Evolutionary conservation across 2,888 invertebrate genomes (phyloP).

Genomic region (Lutraria lutraria): DNA sequence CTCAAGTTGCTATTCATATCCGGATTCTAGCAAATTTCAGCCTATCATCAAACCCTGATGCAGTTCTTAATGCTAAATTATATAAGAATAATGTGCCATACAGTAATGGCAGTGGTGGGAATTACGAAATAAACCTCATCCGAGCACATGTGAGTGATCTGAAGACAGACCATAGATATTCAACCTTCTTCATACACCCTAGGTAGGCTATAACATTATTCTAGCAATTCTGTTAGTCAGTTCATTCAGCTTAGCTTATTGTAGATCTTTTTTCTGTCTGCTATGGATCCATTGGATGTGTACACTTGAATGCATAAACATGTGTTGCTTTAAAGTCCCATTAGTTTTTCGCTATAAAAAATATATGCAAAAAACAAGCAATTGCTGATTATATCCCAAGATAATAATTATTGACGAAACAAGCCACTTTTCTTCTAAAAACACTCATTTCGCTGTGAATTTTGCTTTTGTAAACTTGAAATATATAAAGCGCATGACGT

Average conservation of each 20-base stretch:
- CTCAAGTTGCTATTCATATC: constrained; percentile 66
- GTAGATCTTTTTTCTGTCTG: background rate
- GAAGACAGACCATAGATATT: constrained; percentile 71
- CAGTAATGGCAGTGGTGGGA: constrained; percentile 47
- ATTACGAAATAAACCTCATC: constrained; percentile 11
- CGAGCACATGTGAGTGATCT: constrained; percentile 41
- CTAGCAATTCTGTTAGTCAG: too few species aligned
- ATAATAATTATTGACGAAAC: too few species aligned
- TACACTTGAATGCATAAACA: background rate
- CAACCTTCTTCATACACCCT: constrained; percentile 74
- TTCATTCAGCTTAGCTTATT: background rate
- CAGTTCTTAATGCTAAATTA: constrained; percentile 33
- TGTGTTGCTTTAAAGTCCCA: too few species aligned
- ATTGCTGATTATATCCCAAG: too few species aligned
- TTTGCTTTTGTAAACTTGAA: too few species aligned
- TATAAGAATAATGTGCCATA: constrained; percentile 50
- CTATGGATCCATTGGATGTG: background rate
- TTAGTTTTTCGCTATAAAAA: too few species aligned
- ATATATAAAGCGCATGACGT: too few species aligned
- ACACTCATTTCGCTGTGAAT: too few species aligned
- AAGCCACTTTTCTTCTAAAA: too few species aligned
- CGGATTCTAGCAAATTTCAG: constrained; percentile 67
- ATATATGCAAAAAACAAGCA: too few species aligned
- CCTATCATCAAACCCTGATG: constrained; percentile 26
- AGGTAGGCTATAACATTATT: constrained; percentile 61